Evolutionary conservation across 2,888 invertebrate species (phyloP).

Genomic region (Ectemnius cavifrons): DNA sequence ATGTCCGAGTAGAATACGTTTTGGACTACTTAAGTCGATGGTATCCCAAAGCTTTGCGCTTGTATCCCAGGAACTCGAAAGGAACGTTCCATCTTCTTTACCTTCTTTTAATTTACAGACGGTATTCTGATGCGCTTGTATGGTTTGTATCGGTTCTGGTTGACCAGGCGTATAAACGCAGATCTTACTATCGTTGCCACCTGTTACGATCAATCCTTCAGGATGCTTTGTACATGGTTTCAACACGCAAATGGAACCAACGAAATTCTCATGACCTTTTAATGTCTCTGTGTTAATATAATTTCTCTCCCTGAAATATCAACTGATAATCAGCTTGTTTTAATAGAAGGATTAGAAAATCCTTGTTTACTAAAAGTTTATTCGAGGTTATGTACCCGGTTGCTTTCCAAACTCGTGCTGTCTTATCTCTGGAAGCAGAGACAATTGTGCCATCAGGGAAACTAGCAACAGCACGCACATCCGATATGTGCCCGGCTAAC

Average conservation of each 20-base stretch:
- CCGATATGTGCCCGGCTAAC: conserved; percentile 89
- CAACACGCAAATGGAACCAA: conserved; percentile 88
- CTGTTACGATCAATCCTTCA: conserved; percentile 90
- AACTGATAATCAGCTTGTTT: neutral
- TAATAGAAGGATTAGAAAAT: neutral
- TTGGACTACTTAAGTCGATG: conserved; percentile 76
- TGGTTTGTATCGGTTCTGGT: conserved; percentile 83
- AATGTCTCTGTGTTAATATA: conserved; percentile 85
- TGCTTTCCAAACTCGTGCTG: conserved; percentile 91
- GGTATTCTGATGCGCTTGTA: conserved; percentile 89
- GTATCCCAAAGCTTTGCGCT: conserved; percentile 91
- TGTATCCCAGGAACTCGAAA: conserved; percentile 96
- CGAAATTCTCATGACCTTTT: conserved; percentile 91
- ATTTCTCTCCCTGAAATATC: conserved; percentile 80
- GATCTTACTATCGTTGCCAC: conserved; percentile 92
- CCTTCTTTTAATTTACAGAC: conserved; percentile 81
- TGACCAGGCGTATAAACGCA: conserved; percentile 87
- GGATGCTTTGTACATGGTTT: conserved; percentile 85
- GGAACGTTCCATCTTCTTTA: conserved; percentile 79
- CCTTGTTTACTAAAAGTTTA: neutral
- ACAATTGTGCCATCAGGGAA: conserved; percentile 85
- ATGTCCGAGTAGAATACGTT: conserved; percentile 84
- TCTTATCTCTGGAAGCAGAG: conserved; percentile 93
- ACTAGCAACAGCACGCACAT: conserved; percentile 88
- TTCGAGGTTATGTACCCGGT: conserved; percentile 80